A percentile compares a stretch with the other conserved stretches of the same genome.
Conservation (phyloP, 2,797 vertebrate genomes). For the Eospalax fontanierii region DNA sequence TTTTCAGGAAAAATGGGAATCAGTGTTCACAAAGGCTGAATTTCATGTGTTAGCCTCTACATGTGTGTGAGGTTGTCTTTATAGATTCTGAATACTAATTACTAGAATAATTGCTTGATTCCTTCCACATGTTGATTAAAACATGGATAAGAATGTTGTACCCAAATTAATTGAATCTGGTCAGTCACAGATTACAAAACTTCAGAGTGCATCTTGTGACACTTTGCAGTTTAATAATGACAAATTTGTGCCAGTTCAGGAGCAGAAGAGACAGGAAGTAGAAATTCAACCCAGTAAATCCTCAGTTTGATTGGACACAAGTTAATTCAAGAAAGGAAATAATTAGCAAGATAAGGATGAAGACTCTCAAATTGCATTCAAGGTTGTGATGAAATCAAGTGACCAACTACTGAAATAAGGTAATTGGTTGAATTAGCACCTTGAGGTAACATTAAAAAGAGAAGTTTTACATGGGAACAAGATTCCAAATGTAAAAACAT, state of each 20-base stretch:
- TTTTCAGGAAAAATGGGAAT: neutral
- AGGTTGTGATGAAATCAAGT: neutral
- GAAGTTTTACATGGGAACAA: slow-evolving; percentile 31
- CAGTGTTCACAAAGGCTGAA: neutral
- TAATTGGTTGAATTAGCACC: neutral
- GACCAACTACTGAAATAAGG: neutral
- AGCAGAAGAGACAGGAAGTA: neutral
- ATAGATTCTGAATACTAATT: slow-evolving; percentile 1
- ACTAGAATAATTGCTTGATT: neutral
- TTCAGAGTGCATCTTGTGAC: neutral
- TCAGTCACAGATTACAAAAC: neutral
- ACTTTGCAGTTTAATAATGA: neutral
- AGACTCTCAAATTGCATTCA: neutral
- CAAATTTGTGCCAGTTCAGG: neutral
- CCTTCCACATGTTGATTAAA: neutral
- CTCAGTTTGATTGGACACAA: neutral
- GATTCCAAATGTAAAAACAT: neutral
- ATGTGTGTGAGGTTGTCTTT: neutral
- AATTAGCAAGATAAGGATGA: neutral
- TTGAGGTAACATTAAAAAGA: neutral
- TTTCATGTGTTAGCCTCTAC: neutral
- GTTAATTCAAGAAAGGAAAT: neutral
- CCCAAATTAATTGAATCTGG: neutral
- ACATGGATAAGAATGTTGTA: neutral
- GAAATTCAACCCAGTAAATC: neutral